These are phyloP conservation scores for Sebastiscus tertius DNA, from an alignment of 2,797 vertebrate species.

Conservation along the genomic window DNA sequence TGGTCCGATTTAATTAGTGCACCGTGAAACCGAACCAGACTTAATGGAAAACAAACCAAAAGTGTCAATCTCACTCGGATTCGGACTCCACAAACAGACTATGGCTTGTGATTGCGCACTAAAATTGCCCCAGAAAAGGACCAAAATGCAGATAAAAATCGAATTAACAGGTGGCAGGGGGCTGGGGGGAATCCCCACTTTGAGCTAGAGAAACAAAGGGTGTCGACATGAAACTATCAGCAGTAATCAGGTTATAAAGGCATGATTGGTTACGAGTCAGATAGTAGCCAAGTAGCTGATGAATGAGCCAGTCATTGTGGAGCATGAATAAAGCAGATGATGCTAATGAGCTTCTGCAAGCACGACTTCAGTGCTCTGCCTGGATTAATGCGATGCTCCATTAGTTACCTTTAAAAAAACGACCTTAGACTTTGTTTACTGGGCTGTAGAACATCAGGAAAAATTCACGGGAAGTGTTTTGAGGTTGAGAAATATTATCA, in stretches of 20 bases:
- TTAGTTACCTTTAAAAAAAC: not conserved
- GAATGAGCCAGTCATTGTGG: not conserved
- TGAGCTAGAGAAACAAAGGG: not conserved
- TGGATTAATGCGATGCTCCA: not conserved
- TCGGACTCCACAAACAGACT: too few species aligned
- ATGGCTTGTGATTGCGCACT: too few species aligned
- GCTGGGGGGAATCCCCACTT: too few species aligned
- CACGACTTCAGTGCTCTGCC: not conserved
- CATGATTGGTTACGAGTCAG: not conserved
- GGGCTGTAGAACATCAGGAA: not conserved
- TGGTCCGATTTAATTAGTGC: too few species aligned
- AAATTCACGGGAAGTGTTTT: not conserved
- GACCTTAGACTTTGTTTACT: not conserved
- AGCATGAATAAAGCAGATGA: not conserved
- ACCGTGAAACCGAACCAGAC: too few species aligned
- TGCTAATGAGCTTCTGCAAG: not conserved
- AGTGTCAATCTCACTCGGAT: too few species aligned
- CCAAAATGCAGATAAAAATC: too few species aligned
- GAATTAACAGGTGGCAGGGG: too few species aligned
- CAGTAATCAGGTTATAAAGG: not conserved
- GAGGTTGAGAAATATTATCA: not conserved
- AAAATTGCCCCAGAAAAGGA: too few species aligned
- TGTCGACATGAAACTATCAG: not conserved
- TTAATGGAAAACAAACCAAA: too few species aligned
- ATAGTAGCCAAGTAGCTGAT: not conserved